Evolutionary conservation across 2,888 invertebrate genomes (phyloP), one percentile per base, ranked within the genome.

Genomic region (Aspidiotus destructor): DNA sequence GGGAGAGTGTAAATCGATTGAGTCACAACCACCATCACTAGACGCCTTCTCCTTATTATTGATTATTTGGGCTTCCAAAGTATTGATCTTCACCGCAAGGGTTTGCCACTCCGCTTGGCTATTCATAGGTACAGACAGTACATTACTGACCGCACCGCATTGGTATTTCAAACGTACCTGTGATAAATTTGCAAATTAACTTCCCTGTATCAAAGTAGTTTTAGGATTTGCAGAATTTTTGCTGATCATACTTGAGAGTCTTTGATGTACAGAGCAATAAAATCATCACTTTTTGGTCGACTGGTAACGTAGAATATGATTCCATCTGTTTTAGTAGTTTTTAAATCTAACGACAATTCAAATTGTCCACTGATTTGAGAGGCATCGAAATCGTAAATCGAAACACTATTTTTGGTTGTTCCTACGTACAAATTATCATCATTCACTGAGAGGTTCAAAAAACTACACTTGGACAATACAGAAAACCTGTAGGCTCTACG

Each of bases 31-130:
- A 15, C 57, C 41, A 7, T 13, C 41, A 17, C 13, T 55, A 3
- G 8, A 53, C n/a, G 41, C 40, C 7, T 16, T 44, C 17, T 52
- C 44, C 7, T 13, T 11, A 16, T 82, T 82, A 7, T 83, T 83
- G 75, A 86, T 88, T 1, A 92, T 81, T 0, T 82, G 79, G 55
- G 92, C 77, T 73, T 83, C 84, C 9, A 89, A 90, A 70, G 81
- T 80, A 0, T 80, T 81, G 2, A 79, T 80, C 52, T 82, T 80
- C 44, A 92, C 80, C 17, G 82, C 82, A 0, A 88, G 84, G 0
- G 83, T 81, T 76, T 94, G 93, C 93, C 93, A 94, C 62, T 82
- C 78, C 0, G 86, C 85, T 75, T 92, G 89, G 74, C 87, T 86
- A 74, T 87, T 84, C 3, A 78, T 78, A 11, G 77, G 76, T 0